Percentiles rank a stretch among this genome's conserved stretches.
Conservation (phyloP, 2,888 invertebrate genomes). For the Cryptocephalus moraei region DNA sequence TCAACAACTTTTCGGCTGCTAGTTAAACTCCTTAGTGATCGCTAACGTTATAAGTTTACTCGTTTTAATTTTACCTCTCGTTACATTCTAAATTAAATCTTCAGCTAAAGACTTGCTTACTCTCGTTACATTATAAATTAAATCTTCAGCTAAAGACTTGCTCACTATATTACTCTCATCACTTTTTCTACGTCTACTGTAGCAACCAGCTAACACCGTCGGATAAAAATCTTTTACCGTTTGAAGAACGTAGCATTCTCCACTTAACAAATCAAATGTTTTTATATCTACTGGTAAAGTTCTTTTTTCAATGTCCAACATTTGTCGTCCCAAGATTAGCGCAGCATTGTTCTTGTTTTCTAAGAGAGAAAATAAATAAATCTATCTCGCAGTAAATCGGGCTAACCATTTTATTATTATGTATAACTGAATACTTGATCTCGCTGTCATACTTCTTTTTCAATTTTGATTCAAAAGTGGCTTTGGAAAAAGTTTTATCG, state of each 20-base stretch:
- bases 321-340: not conserved
- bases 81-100: constrained; percentile 9
- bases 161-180: not conserved
- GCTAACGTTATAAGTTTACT: constrained; percentile 9
- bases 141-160: no score
- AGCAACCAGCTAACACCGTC: not conserved
- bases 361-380: not conserved
- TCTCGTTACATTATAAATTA: no score
- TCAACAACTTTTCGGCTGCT: constrained; percentile 10
- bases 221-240: constrained; percentile 2
- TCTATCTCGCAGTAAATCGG: not conserved
- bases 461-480: not conserved
- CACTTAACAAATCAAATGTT: not conserved
- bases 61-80: constrained; percentile 9
- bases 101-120: constrained; percentile 1
- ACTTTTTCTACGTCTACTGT: not conserved
- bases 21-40: constrained; percentile 10
- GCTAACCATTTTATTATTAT: not conserved
- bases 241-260: not conserved
- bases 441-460: not conserved
- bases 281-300: not conserved
- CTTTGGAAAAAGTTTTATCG: not conserved
- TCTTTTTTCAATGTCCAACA: constrained; percentile 1
- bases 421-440: not conserved
- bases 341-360: constrained; percentile 1